Evolutionary conservation across 2,113 vertebrate species (phyloP), one percentile per base, ranked within the genome.

Genomic region (Semnopithecus entellus): DNA sequence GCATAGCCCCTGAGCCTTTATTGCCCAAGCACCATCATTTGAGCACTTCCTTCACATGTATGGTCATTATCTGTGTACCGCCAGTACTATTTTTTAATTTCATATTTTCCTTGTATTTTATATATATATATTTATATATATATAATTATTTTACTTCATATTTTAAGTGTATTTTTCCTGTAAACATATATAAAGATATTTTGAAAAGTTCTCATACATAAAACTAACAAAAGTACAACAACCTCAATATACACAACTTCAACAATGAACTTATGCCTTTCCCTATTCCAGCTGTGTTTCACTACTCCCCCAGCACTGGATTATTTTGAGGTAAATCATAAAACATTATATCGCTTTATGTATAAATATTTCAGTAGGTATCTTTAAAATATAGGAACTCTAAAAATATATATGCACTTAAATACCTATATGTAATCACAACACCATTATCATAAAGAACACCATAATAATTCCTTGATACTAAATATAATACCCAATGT

Each of bases 311-410:
- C 32, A 13, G 50, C 52, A 64, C 75, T 2, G 30, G 20, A 11
- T n/a, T 52, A 32, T 27, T 55, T 55, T 5, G 2, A 87, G 40
- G 80, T 20, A 70, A 81, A 45, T 72, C 73, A 22, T 64, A 61
- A 91, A 64, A 35, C 14, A 10, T 70, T 64, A 6, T 48, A 32
- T 50, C 16, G 5, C 27, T 50, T 94, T 57, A 25, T 14, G 7
- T 72, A 45, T 80, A 79, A 91, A 50, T 72, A 50, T 78, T 82
- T 95, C 43, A 88, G 8, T 32, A 61, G 8, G 17, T 50, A 91
- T 35, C 55, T 52, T n/a, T 43, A 52, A 73, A 61, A 81, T 25
- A 61, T 48, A 76, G 45, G 27, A 78, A 27, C 48, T 38, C 64
- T 52, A 38, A 79, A 76, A 70, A 50, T 50, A 40, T 20, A 25